Conservation (phyloP, 1,140 invertebrate species). For the Drosophila nigromelanica region DNA sequence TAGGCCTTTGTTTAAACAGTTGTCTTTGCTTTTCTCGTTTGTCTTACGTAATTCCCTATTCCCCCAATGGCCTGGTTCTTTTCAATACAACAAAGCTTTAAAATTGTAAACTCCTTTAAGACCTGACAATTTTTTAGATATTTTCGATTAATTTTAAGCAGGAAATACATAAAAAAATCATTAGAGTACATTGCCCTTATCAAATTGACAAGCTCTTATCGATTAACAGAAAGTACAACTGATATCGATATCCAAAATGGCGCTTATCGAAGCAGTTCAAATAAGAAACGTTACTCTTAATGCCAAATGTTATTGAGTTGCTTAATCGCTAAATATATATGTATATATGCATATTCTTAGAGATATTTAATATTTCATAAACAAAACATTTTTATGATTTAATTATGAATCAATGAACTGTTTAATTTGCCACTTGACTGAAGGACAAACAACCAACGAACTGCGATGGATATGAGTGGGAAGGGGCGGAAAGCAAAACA, state of each 20-base stretch:
- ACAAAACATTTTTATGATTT: slow-evolving; percentile 53
- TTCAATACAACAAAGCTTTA: background rate
- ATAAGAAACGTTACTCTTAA: background rate
- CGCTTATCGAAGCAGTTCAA: background rate
- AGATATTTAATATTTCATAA: slow-evolving; percentile 34
- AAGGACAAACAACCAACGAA: slow-evolving; percentile 65
- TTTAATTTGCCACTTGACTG: slow-evolving; percentile 41
- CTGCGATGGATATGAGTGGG: slow-evolving; percentile 1
- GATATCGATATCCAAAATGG: background rate
- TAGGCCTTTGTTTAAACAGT: slow-evolving; percentile 61
- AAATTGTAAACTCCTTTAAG: background rate
- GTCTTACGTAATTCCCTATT: slow-evolving; percentile 55
- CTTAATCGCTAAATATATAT: slow-evolving; percentile 8
- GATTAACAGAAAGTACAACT: too few relatives aligned
- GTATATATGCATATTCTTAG: slow-evolving; percentile 8
- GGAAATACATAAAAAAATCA: too few relatives aligned
- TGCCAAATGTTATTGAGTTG: slow-evolving; percentile 11
- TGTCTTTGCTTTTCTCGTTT: slow-evolving; percentile 32
- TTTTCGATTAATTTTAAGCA: too few relatives aligned
- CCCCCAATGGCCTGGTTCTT: slow-evolving; percentile 50
- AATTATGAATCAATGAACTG: slow-evolving; percentile 77
- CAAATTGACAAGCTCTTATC: too few relatives aligned
- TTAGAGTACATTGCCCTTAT: too few relatives aligned
- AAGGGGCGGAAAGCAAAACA: background rate
- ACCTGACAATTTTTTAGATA: slow-evolving; percentile 11